Percentiles rank a stretch among this genome's conserved stretches.
These are phyloP conservation scores for Criorhina ranunculi DNA, from an alignment of 2,888 invertebrate species.

Conservation along the genomic window DNA sequence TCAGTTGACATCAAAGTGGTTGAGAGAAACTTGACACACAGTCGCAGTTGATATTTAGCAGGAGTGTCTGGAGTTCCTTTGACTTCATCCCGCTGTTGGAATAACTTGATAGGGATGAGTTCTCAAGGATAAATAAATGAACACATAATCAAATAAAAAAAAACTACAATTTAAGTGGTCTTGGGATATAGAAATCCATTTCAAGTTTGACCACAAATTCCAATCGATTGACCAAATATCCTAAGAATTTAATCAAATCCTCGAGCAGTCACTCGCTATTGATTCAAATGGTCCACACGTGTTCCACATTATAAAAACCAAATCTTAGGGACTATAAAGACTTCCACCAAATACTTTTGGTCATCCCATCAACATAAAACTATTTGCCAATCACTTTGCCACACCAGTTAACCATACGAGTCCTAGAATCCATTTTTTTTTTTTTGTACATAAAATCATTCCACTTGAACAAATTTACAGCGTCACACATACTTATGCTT, in stretches of 20 bases:
- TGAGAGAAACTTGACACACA: too few relatives aligned
- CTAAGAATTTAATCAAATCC: conserved; percentile 6
- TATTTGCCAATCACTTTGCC: conserved; percentile 45
- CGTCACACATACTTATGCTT: background rate
- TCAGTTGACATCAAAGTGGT: too few relatives aligned
- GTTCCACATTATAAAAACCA: background rate
- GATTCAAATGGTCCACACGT: conserved; percentile 11
- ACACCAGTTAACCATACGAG: conserved; percentile 19
- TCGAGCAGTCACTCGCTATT: background rate
- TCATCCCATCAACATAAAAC: conserved; percentile 36
- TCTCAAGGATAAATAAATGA: too few relatives aligned
- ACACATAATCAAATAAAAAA: too few relatives aligned
- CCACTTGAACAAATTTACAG: conserved; percentile 57
- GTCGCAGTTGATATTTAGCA: too few relatives aligned
- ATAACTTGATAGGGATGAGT: too few relatives aligned
- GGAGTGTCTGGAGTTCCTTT: too few relatives aligned
- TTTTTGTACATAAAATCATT: conserved; percentile 39
- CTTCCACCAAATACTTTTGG: background rate
- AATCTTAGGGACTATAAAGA: conserved; percentile 13
- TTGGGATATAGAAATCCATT: background rate
- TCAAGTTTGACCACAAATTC: conserved; percentile 3
- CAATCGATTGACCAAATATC: background rate
- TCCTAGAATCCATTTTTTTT: conserved; percentile 21
- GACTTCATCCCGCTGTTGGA: too few relatives aligned
- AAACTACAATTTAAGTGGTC: too few relatives aligned